Percentiles rank a stretch among this genome's conserved stretches.
Conservation (phyloP, 2,797 vertebrate species). For the Fringilla coelebs region DNA sequence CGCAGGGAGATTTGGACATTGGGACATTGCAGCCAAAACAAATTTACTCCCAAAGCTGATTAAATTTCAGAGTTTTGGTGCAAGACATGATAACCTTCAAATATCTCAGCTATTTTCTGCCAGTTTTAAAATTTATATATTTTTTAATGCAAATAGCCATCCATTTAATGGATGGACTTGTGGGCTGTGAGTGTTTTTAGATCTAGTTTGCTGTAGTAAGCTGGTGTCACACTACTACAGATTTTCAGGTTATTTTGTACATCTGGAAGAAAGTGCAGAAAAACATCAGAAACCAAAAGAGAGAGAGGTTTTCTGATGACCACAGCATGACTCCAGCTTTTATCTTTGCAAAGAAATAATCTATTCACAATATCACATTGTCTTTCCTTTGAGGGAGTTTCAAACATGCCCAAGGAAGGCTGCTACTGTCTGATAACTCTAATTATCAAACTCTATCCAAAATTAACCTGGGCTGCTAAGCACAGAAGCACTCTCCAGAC, state of each 20-base stretch:
- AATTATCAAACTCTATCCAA: neutral
- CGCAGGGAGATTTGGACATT: neutral
- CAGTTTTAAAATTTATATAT: neutral
- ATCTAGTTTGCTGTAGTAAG: neutral
- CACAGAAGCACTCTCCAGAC: neutral
- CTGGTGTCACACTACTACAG: neutral
- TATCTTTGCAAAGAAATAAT: neutral
- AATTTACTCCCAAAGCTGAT: neutral
- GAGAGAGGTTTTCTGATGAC: neutral
- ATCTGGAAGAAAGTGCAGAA: neutral
- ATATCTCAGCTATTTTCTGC: neutral
- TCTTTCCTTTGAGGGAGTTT: neutral
- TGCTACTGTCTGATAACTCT: neutral
- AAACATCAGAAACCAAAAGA: neutral
- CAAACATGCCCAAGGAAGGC: neutral
- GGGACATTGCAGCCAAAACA: neutral
- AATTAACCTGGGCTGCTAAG: neutral
- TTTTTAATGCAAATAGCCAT: neutral
- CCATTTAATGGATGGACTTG: neutral
- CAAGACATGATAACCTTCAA: neutral
- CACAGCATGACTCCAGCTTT: neutral
- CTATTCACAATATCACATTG: neutral
- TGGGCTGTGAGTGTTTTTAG: neutral
- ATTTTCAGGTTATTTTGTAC: neutral
- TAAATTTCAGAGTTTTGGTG: neutral